phyloP scores from a whole-genome alignment of 2,888 invertebrate species.

The Platycheirus rosarum region DNA sequence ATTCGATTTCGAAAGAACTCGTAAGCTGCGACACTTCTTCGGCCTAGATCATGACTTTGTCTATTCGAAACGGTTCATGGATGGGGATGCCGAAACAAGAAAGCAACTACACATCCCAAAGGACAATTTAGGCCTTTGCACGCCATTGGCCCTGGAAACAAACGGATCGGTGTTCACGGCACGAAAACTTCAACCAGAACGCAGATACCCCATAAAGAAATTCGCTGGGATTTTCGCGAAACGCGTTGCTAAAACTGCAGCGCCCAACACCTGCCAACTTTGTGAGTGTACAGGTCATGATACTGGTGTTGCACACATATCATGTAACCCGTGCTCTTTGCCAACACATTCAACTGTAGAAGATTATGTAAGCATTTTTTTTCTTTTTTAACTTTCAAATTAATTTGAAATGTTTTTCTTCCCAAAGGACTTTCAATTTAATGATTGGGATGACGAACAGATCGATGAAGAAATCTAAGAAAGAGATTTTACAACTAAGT shows the following conservation, averaged over 20 bases:
- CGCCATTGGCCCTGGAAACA: constrained; percentile 91
- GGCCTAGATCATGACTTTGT: constrained; percentile 90
- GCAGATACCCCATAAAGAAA: constrained; percentile 85
- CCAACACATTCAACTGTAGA: constrained; percentile 77
- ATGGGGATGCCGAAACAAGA: constrained; percentile 88
- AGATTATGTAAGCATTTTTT: constrained; percentile 79
- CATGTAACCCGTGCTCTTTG: constrained; percentile 85
- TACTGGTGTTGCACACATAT: constrained; percentile 86
- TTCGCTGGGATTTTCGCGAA: constrained; percentile 87
- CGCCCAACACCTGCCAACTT: constrained; percentile 85
- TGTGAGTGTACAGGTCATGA: constrained; percentile 88
- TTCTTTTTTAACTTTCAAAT: background rate
- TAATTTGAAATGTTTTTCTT: constrained; percentile 35
- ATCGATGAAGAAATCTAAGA: constrained; percentile 76
- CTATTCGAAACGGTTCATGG: constrained; percentile 91
- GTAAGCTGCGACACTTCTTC: constrained; percentile 89
- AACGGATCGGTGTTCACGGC: constrained; percentile 89
- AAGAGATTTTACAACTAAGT: background rate
- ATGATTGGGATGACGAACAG: constrained; percentile 78
- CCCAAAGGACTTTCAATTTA: constrained; percentile 79
- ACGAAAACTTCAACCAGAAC: constrained; percentile 85
- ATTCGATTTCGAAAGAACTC: constrained; percentile 89
- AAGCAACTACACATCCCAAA: constrained; percentile 90
- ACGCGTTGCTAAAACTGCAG: constrained; percentile 86
- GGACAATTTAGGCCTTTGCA: constrained; percentile 89